Conservation (phyloP, 2,888 invertebrate genomes). For the Andricus quercusramuli region DNA sequence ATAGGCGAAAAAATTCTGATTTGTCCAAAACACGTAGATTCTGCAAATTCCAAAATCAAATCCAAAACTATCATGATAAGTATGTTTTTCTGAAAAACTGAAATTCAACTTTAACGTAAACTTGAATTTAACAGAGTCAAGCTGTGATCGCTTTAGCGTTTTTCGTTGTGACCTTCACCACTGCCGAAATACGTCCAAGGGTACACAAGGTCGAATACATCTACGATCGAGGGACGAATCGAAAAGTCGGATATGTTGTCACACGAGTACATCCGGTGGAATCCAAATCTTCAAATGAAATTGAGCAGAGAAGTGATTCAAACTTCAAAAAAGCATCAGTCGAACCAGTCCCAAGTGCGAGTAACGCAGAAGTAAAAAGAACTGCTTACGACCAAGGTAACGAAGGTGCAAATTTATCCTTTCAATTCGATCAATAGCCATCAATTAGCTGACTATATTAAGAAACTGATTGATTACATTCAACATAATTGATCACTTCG, state of each 20-base stretch:
- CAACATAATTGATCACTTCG: too few species aligned
- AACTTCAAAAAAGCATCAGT: background rate
- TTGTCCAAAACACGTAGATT: too few species aligned
- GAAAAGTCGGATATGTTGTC: constrained; percentile 60
- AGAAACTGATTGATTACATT: too few species aligned
- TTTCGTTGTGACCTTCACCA: constrained; percentile 44
- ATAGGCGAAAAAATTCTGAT: too few species aligned
- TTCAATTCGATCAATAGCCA: too few species aligned
- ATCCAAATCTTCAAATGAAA: constrained; percentile 8
- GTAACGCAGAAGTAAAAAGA: background rate
- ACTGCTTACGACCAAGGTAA: background rate
- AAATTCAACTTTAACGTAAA: background rate
- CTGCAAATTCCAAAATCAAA: too few species aligned
- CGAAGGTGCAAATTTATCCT: background rate
- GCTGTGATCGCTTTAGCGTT: constrained; percentile 53
- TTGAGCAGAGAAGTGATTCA: constrained; percentile 32
- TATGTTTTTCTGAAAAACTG: too few species aligned
- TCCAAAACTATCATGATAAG: too few species aligned
- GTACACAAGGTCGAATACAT: constrained; percentile 58
- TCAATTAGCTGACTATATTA: too few species aligned
- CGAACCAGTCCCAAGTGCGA: background rate
- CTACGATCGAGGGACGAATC: constrained; percentile 52
- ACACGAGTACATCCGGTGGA: constrained; percentile 58
- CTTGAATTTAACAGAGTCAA: constrained; percentile 57
- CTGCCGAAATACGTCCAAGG: constrained; percentile 48